Percentiles rank a stretch among this genome's conserved stretches.
Evolutionary conservation across 2,113 vertebrate species (phyloP).

Genomic region (Myiozetetes cayanensis): DNA sequence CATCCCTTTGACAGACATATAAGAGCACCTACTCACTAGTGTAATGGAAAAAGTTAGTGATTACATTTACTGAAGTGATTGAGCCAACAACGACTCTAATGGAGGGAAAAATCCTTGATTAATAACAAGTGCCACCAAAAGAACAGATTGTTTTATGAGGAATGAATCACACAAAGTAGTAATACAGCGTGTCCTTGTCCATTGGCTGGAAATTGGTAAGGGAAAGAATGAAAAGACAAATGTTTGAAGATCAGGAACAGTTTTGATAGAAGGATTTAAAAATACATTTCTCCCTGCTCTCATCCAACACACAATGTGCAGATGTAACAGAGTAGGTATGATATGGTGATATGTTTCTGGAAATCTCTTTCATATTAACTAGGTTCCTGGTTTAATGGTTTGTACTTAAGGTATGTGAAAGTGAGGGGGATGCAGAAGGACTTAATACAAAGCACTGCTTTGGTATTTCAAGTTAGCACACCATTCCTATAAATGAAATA

Average conservation of each 20-base stretch:
- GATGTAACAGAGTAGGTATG: not conserved
- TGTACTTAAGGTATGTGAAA: not conserved
- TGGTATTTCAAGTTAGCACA: not conserved
- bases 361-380: not conserved
- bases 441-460: not conserved
- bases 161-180: conserved; percentile 30
- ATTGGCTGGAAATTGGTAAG: not conserved
- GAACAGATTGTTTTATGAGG: conserved; percentile 48
- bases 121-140: conserved; percentile 47
- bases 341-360: not conserved
- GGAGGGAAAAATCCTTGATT: conserved; percentile 58
- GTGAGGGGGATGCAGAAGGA: not conserved
- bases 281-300: not conserved
- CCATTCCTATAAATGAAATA: not conserved
- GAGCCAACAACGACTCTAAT: conserved; percentile 39
- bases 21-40: conserved; percentile 38
- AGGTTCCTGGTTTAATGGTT: not conserved
- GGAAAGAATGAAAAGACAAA: not conserved
- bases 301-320: not conserved
- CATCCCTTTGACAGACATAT: conserved; percentile 34
- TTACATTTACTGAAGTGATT: conserved; percentile 55
- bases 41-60: conserved; percentile 53
- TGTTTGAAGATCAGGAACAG: not conserved
- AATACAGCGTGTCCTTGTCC: not conserved
- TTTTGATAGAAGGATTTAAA: not conserved